These are phyloP conservation scores for Ichneumon xanthorius DNA, from an alignment of 2,888 invertebrate genomes.

Conservation along the genomic window DNA sequence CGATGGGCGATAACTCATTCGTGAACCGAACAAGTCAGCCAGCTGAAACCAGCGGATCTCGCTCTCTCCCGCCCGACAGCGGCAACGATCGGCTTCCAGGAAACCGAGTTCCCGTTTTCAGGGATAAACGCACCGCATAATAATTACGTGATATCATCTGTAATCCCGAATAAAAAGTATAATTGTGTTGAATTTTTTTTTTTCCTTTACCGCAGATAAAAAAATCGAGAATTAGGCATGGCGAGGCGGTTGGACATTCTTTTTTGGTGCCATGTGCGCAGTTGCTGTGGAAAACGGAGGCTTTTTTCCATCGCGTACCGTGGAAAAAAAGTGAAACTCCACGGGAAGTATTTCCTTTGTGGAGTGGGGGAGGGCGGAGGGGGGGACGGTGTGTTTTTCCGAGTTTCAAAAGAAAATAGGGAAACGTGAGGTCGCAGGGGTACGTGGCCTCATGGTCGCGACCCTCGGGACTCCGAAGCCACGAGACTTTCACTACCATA, in stretches of 20 bases:
- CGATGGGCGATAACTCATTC: conserved; percentile 85
- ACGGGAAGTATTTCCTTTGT: conserved; percentile 74
- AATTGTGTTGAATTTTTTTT: background rate
- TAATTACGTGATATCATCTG: conserved; percentile 28
- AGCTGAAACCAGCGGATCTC: conserved; percentile 82
- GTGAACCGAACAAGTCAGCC: conserved; percentile 84
- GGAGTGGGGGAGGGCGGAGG: background rate
- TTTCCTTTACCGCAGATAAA: background rate
- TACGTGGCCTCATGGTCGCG: conserved; percentile 76
- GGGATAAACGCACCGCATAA: conserved; percentile 46
- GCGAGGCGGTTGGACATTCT: background rate
- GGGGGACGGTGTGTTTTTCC: conserved; percentile 76
- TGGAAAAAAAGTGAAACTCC: conserved; percentile 81
- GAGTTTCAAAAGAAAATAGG: conserved; percentile 77
- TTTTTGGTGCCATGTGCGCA: conserved; percentile 31
- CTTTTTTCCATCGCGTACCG: conserved; percentile 62
- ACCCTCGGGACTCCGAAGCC: conserved; percentile 74
- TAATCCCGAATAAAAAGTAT: background rate
- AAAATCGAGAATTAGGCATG: background rate
- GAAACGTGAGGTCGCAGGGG: conserved; percentile 71
- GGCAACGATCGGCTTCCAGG: conserved; percentile 43
- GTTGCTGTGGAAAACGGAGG: conserved; percentile 56
- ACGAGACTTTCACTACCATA: conserved; percentile 83
- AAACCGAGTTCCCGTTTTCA: conserved; percentile 46
- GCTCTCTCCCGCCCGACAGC: conserved; percentile 29